Evolutionary conservation across 2,888 invertebrate genomes (phyloP), one percentile per base, ranked within the genome.

Genomic region (Pocota personata): DNA sequence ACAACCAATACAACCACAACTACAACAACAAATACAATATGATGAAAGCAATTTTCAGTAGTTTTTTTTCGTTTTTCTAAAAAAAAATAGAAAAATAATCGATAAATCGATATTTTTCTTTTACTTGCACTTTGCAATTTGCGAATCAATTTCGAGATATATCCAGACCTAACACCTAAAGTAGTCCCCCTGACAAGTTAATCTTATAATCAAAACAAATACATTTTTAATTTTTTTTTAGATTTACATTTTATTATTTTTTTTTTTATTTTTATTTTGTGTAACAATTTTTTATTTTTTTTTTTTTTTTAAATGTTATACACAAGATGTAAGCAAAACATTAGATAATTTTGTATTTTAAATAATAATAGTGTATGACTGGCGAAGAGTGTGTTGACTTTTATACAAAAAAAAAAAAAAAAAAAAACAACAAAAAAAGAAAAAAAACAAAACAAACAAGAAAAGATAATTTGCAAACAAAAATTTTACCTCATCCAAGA

Each of bases 361-460:
- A 64, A 66, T 71, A 76, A 82, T 80, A 76, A 77, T 82, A 86
- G 82, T 86, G 86, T 86, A 86, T 86, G 86, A 86, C 82, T 86
- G 86, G 62, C 86, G 86, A 86, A 86, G 86, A 86, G 86, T 86
- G 86, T 86, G 86, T 86, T 86, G 86, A 86, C 67, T 76, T 77
- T 48, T 40, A 58, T 52, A 40, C 12, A 72, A 57, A 64, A 35
- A 60, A 37, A 43, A 24, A 7, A 16, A 55, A 35, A 62, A 69
- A 62, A 79, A 12, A 5, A 16, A 32, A 58, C 14, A n/a, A 37
- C 12, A 72, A 57, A 64, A 35, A 60, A 37, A 43, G 19, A 7
- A 16, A 55, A 35, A 62, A 69, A 62, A 79, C 6, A 6, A 19
- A 35, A 60, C 16, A 24, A 24, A 24, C 4, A 24, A 24, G 24